Base-by-base conservation (phyloP, 1,140 invertebrate genomes). In the Ostrea edulis region DNA sequence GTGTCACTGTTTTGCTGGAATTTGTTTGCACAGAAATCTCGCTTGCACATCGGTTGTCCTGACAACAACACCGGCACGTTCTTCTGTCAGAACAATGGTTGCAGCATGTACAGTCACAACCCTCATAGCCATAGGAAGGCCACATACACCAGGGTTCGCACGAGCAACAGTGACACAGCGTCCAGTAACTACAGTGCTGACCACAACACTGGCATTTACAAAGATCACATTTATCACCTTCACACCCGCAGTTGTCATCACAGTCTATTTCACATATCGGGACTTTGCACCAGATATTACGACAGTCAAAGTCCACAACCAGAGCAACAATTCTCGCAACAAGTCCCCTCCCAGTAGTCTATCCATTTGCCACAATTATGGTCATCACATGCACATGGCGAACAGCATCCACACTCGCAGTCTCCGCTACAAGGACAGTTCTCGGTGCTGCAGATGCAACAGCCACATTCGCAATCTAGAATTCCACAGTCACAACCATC, bases 261-360 rank as follows among this genome's bases (percentile, higher is more conserved):
- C n/a, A 17, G 8, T 77, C 25, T 35, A 77, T 77, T 35, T 77
- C 25, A 35, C 68, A 77, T 12, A 12, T 9, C 25, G 68, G 68
- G 12, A 29, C 25, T 35, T 77, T 25, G 12, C 68, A 77, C 25
- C 68, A 77, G 3, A 77, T 35, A 77, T 77, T 77, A 29, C 68
- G 68, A 77, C 68, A 77, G 68, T 77, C 68, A 77, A 77, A 77
- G 68, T 77, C 68, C 68, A 11, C 68, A 77, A 29, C 68, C 9
- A 35, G 22, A 14, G 25, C 68, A 77, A 12, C 22, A 8, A 2
- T 25, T 25, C 2, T 77, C 68, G 29, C 68, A 77, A 3, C 25
- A 29, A 9, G 25, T 77, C 12, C 22, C 68, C 8, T 77, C 25
- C 68, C 68, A 77, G 8, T 1, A 1, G 8, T 77, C 68, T 35